Percentiles rank a stretch among this genome's conserved stretches.
phyloP scores from a whole-genome alignment of 1,140 invertebrate genomes.

The Bombus waltoni region DNA sequence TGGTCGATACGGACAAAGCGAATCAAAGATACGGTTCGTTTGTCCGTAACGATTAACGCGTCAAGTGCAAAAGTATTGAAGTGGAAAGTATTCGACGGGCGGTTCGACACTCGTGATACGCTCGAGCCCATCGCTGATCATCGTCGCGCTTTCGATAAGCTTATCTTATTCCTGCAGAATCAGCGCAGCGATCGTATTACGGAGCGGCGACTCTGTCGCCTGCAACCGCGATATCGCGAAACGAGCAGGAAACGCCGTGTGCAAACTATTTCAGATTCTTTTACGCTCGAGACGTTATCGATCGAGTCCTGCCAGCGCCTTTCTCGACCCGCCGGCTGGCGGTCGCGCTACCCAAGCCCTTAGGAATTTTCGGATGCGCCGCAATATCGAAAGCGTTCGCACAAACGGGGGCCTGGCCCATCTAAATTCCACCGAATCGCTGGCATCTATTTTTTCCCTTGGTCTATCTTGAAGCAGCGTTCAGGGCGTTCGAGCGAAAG shows the following conservation, averaged over 20 bases:
- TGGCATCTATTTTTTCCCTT: constrained; percentile 11
- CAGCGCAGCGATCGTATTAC: too few species aligned
- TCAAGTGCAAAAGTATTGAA: too few species aligned
- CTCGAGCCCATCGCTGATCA: too few species aligned
- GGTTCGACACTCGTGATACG: too few species aligned
- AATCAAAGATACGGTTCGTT: too few species aligned
- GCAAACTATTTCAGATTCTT: constrained; percentile 64
- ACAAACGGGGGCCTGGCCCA: neutral
- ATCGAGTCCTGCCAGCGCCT: constrained; percentile 12
- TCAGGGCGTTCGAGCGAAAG: neutral
- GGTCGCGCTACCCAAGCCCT: constrained; percentile 38
- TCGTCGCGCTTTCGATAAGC: too few species aligned
- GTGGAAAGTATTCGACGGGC: too few species aligned
- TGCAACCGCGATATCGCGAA: too few species aligned
- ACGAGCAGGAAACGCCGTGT: constrained; percentile 29
- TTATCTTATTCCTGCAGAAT: too few species aligned
- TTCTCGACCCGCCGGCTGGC: neutral
- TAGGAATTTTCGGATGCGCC: constrained; percentile 53
- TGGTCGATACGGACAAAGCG: too few species aligned
- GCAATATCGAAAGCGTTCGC: constrained; percentile 31
- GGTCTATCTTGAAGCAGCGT: neutral
- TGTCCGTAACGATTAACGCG: too few species aligned
- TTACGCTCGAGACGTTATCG: constrained; percentile 54
- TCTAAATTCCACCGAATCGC: constrained; percentile 15
- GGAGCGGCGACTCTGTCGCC: too few species aligned